Evolutionary conservation across 2,888 invertebrate genomes (phyloP), one percentile per base, ranked within the genome.

Genomic region (Latheticus oryzae): DNA sequence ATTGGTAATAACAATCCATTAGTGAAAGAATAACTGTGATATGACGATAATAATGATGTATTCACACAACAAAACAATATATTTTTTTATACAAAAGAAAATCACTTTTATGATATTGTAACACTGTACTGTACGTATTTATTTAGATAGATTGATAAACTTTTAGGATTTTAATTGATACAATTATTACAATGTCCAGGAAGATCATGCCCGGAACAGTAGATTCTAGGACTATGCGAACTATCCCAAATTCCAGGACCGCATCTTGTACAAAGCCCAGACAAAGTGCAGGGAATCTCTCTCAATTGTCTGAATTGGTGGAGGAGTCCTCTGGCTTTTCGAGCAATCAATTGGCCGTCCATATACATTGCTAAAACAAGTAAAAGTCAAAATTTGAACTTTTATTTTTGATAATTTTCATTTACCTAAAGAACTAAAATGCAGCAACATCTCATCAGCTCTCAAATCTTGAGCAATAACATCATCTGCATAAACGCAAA

Each of bases 211-310:
- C 89, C 89, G 9, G 85, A 83, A 74, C 95, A 96, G 73, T 92
- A 91, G 23, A 95, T 86, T 13, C 89, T 87, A 0, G 95, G 95
- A 55, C 92, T 87, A 76, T 95, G 95, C 2, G 91, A 89, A 48
- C 93, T 93, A 80, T 95, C 96, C 95, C 95, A 96, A 82, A 95
- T 95, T 2, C 95, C 95, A 0, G 94, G 93, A 0, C 94, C 93
- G 74, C 94, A 94, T 53, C 91, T 86, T 70, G 91, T 89, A 76
- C 95, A 95, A 67, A 96, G 83, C 7, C 92, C 92, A 3, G 89
- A 90, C 38, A 97, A 79, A 0, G 93, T 91, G 78, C 97, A 97
- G 0, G 97, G 97, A 57, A 97, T 88, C 66, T 89, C 86, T 13
- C 90, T 86, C 66, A 93, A 80, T 72, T 91, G 90, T n/a, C 95